Evolutionary conservation across 2,888 invertebrate species (phyloP), one percentile per base, ranked within the genome.

Genomic region (Lacanobia wlatinum): DNA sequence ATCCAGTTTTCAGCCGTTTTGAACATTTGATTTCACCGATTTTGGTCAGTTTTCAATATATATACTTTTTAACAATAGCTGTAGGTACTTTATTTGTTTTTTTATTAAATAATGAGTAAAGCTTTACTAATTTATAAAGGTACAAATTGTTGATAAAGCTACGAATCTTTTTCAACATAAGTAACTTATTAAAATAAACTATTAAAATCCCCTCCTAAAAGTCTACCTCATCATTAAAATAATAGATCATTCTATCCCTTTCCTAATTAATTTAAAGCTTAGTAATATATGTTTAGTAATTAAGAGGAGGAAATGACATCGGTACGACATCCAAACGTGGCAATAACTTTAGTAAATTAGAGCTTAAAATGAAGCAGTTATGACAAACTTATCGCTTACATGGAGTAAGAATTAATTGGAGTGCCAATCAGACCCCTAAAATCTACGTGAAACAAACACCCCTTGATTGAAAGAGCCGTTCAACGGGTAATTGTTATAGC

Each of bases 341-440:
- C 77, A 70, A 78, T 80, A 83, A 71, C 76, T 82, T 78, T 66
- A 79, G 72, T 83, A 86, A 87, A 89, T 87, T 84, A 82, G 78
- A 75, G 82, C 78, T 84, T 82, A 84, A 86, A 87, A 87, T 85
- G 79, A 85, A 85, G 83, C 82, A 59, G 65, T 80, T 86, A 84
- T 87, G 84, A 84, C 79, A 78, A 65, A 70, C 55, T 64, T 59
- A 59, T 76, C 70, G 59, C 21, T 66, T 5, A 38, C 77, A 64
- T n/a, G 10, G 81, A 77, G 58, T 64, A 64, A 18, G 7, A 48
- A 67, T 1, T 12, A 34, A 77, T 21, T 81, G 81, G 70, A 80
- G 21, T 18, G 38, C 9, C 3, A 7, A 53, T 23, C 3, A 34
- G 3, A 18, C 4, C 28, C 7, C 1, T 14, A 53, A 38, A 34